These are phyloP conservation scores for Paratilapia polleni DNA, from an alignment of 2,113 vertebrate genomes.

Conservation along the genomic window DNA sequence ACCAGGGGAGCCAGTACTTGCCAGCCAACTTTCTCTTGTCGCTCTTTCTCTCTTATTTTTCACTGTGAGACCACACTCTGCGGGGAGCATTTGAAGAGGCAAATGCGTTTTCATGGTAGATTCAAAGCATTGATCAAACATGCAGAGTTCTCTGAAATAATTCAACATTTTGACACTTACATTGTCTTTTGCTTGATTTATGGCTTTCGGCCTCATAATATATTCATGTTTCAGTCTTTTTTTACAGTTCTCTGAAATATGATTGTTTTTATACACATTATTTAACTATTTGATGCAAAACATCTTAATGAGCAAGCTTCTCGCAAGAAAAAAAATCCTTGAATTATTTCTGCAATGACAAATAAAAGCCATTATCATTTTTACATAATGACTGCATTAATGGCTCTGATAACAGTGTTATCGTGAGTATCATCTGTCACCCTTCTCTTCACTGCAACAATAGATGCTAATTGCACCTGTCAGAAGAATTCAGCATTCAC, in stretches of 20 bases:
- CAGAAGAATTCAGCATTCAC: slow-evolving; percentile 17
- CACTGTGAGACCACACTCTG: slow-evolving; percentile 46
- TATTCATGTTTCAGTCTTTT: slow-evolving; percentile 44
- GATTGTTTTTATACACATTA: slow-evolving; percentile 20
- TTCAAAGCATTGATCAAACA: slow-evolving; percentile 70
- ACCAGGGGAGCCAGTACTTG: slow-evolving; percentile 54
- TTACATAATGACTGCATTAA: slow-evolving; percentile 59
- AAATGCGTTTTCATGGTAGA: slow-evolving; percentile 56
- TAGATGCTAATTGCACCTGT: slow-evolving; percentile 36
- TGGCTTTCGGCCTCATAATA: slow-evolving; percentile 27
- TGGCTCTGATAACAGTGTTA: slow-evolving; percentile 49
- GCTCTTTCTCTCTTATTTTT: slow-evolving; percentile 54
- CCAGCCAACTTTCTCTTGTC: slow-evolving; percentile 69
- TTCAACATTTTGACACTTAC: slow-evolving; percentile 65
- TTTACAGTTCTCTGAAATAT: slow-evolving; percentile 24
- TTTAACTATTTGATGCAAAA: slow-evolving; percentile 39
- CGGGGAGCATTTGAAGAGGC: slow-evolving; percentile 58
- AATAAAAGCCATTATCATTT: slow-evolving; percentile 59
- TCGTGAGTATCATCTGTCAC: slow-evolving; percentile 52
- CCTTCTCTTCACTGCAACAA: slow-evolving; percentile 33
- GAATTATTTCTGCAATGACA: slow-evolving; percentile 44
- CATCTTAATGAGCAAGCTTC: slow-evolving; percentile 8
- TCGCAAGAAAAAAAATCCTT: slow-evolving; percentile 27
- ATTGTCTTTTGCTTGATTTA: slow-evolving; percentile 64
- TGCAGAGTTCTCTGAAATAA: slow-evolving; percentile 57